These are phyloP conservation scores for Brienomyrus brachyistius DNA, from an alignment of 2,113 vertebrate species.

Conservation along the genomic window DNA sequence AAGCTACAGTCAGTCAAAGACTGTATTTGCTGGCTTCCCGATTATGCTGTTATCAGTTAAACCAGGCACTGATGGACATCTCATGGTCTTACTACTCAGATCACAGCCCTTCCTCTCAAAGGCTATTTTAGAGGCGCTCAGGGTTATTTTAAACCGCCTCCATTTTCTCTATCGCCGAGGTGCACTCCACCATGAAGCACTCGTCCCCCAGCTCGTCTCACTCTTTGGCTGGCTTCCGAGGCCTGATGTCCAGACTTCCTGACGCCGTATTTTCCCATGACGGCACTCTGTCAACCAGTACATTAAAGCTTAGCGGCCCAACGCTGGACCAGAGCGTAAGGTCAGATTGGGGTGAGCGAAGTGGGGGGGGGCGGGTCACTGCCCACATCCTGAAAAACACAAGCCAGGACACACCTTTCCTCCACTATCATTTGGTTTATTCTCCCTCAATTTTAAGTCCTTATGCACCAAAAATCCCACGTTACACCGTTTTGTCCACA, in stretches of 20 bases:
- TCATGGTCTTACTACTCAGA: neutral
- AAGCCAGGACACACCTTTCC: neutral
- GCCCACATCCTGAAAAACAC: neutral
- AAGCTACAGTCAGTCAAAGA: neutral
- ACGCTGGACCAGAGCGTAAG: neutral
- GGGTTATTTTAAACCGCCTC: neutral
- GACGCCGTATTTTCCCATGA: neutral
- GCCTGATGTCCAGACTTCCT: neutral
- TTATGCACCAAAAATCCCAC: neutral
- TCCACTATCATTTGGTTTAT: neutral
- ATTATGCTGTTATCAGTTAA: neutral
- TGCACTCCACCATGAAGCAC: neutral
- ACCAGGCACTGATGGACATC: neutral
- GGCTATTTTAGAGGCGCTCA: neutral
- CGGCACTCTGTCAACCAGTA: neutral
- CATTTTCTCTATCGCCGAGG: neutral
- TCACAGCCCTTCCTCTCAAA: neutral
- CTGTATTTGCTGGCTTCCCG: neutral
- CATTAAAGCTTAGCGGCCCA: neutral
- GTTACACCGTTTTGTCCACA: neutral
- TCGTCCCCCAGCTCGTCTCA: neutral
- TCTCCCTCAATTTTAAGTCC: neutral
- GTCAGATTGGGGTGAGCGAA: neutral
- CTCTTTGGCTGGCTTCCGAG: neutral
- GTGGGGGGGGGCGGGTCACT: neutral